Conservation (phyloP, 2,797 vertebrate genomes). For the Amphiprion clarkii region DNA sequence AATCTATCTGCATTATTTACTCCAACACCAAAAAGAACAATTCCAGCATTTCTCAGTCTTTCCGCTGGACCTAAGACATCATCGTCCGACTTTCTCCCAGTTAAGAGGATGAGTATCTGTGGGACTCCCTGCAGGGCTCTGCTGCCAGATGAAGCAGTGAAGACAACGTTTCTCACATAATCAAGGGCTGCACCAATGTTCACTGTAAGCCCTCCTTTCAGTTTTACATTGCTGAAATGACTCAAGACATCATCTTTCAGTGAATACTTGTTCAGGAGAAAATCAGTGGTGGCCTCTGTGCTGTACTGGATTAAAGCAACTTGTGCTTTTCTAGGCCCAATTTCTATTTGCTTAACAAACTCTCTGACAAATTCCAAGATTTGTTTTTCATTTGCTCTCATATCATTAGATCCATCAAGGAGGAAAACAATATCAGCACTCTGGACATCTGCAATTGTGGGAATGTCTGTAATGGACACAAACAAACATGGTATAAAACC, state of each 20-base stretch:
- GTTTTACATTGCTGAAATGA: slow-evolving; percentile 81
- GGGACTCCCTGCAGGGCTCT: slow-evolving; percentile 86
- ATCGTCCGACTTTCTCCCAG: slow-evolving; percentile 88
- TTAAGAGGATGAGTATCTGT: slow-evolving; percentile 89
- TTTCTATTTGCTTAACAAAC: slow-evolving; percentile 87
- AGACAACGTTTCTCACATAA: slow-evolving; percentile 84
- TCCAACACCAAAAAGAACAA: slow-evolving; percentile 86
- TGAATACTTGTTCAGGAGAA: slow-evolving; percentile 84
- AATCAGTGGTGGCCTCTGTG: slow-evolving; percentile 62
- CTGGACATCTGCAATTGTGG: slow-evolving; percentile 70
- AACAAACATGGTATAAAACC: slow-evolving; percentile 35
- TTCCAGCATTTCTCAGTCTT: slow-evolving; percentile 82
- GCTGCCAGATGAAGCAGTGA: slow-evolving; percentile 83
- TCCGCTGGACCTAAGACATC: slow-evolving; percentile 74
- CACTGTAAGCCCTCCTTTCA: slow-evolving; percentile 78
- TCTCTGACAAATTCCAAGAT: slow-evolving; percentile 88
- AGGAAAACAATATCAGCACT: slow-evolving; percentile 93
- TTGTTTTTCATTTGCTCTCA: slow-evolving; percentile 81
- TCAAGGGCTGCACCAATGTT: slow-evolving; percentile 88
- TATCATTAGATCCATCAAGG: slow-evolving; percentile 88
- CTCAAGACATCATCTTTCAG: slow-evolving; percentile 79
- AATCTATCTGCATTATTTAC: slow-evolving; percentile 78
- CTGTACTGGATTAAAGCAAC: slow-evolving; percentile 80
- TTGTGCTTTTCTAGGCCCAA: slow-evolving; percentile 85
- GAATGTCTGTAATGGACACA: slow-evolving; percentile 70